Conservation (phyloP, 2,888 invertebrate species). For the Cataglyphis livida region DNA sequence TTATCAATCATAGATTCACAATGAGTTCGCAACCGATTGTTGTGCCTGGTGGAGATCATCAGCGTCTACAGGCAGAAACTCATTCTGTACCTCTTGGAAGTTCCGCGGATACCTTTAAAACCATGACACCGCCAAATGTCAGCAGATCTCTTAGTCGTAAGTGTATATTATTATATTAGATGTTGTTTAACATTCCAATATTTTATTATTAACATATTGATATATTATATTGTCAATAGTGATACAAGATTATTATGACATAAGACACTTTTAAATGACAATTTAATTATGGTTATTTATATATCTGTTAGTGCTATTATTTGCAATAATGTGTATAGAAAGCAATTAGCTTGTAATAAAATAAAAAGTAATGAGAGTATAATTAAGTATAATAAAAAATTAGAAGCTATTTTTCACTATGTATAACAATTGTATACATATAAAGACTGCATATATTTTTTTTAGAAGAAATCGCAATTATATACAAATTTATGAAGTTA, state of each 20-base stretch:
- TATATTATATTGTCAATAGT: neutral
- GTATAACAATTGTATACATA: neutral
- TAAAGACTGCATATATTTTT: neutral
- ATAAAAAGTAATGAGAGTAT: neutral
- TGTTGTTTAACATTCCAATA: neutral
- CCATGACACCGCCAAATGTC: constrained; percentile 81
- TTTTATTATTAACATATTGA: constrained; percentile 17
- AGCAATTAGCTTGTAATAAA: neutral
- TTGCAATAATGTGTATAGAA: neutral
- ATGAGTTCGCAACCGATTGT: constrained; percentile 85
- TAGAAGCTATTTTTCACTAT: neutral
- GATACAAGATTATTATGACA: constrained; percentile 15
- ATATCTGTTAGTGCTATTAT: neutral
- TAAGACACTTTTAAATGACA: neutral
- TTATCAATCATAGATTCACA: constrained; percentile 48
- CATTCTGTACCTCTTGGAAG: constrained; percentile 79
- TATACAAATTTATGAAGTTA: neutral
- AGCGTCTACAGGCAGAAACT: constrained; percentile 75
- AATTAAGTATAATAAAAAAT: neutral
- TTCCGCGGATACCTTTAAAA: constrained; percentile 77
- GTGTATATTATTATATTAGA: constrained; percentile 63
- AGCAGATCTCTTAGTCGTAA: constrained; percentile 82
- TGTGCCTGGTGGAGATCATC: constrained; percentile 81
- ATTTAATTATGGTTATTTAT: constrained; percentile 9
- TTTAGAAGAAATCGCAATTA: neutral